A percentile compares a stretch with the other conserved stretches of the same genome.
Evolutionary conservation across 2,888 invertebrate genomes (phyloP).

Genomic region (Nipponacmea schrenckii): DNA sequence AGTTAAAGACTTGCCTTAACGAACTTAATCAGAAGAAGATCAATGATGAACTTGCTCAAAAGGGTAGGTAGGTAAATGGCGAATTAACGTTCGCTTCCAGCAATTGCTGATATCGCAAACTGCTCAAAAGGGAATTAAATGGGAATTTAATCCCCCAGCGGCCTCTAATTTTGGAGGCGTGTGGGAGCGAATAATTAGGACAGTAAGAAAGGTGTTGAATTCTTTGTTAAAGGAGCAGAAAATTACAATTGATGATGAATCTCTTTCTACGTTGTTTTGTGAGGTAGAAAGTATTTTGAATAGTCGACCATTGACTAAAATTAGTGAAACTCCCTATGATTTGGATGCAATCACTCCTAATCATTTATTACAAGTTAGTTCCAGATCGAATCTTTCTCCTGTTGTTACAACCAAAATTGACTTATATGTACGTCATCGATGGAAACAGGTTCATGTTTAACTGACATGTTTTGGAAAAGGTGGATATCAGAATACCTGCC

Average conservation of each 20-base stretch:
- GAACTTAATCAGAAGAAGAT: constrained; percentile 25
- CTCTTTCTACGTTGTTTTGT: constrained; percentile 27
- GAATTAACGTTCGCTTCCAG: too few species aligned
- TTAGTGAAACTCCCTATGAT: constrained; percentile 22
- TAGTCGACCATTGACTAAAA: constrained; percentile 24
- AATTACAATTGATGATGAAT: constrained; percentile 27
- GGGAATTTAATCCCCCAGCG: constrained; percentile 33
- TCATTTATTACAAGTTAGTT: constrained; percentile 22
- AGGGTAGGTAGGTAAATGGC: too few species aligned
- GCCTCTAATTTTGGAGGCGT: constrained; percentile 32
- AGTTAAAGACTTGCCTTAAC: constrained; percentile 22
- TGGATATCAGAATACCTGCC: constrained; percentile 27
- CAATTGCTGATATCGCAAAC: too few species aligned
- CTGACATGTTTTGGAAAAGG: constrained; percentile 31
- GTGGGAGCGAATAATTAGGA: constrained; percentile 34
- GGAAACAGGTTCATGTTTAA: constrained; percentile 34
- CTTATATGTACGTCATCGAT: constrained; percentile 24
- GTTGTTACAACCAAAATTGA: constrained; percentile 27
- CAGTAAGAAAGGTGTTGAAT: constrained; percentile 22
- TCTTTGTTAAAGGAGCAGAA: constrained; percentile 21
- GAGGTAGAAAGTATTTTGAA: constrained; percentile 33
- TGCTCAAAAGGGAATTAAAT: constrained; percentile 26
- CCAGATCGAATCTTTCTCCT: constrained; percentile 20
- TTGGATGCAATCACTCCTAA: constrained; percentile 29
- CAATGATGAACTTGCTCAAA: constrained; percentile 18